Percentiles rank a stretch among this genome's conserved stretches.
Evolutionary conservation across 2,797 vertebrate genomes (phyloP).

Genomic region (Tenualosa thibaudeaui): DNA sequence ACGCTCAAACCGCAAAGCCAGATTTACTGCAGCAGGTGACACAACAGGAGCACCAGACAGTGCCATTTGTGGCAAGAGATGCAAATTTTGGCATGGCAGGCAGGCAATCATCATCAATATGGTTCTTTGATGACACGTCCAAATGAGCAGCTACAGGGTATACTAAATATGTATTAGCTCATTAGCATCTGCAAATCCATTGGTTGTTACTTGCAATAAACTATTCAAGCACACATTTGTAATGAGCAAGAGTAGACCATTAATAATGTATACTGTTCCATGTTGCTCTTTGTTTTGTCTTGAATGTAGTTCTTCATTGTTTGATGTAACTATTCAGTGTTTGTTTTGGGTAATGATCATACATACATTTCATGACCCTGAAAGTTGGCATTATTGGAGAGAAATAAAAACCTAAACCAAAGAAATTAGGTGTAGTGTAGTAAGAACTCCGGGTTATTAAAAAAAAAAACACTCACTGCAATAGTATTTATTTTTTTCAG

Average conservation of each 20-base stretch:
- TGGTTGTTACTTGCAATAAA: background rate
- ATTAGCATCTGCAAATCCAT: background rate
- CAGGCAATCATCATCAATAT: background rate
- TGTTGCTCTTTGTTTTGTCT: background rate
- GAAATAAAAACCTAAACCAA: background rate
- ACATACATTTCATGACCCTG: background rate
- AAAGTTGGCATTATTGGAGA: constrained; percentile 2
- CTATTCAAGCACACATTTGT: background rate
- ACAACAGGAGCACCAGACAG: background rate
- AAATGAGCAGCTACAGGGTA: background rate
- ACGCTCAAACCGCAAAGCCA: background rate
- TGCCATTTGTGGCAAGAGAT: background rate
- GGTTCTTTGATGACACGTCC: background rate
- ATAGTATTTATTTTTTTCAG: background rate
- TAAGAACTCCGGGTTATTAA: background rate
- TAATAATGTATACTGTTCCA: background rate
- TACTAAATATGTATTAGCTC: constrained; percentile 1
- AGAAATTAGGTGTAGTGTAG: background rate
- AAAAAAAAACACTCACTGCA: background rate
- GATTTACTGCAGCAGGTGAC: background rate
- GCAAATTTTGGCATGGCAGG: background rate
- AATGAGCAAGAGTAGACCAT: background rate
- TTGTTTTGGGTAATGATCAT: background rate
- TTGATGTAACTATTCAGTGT: background rate
- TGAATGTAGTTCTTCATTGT: background rate